Evolutionary conservation across 2,888 invertebrate species (phyloP).

Genomic region (Autographa gamma): DNA sequence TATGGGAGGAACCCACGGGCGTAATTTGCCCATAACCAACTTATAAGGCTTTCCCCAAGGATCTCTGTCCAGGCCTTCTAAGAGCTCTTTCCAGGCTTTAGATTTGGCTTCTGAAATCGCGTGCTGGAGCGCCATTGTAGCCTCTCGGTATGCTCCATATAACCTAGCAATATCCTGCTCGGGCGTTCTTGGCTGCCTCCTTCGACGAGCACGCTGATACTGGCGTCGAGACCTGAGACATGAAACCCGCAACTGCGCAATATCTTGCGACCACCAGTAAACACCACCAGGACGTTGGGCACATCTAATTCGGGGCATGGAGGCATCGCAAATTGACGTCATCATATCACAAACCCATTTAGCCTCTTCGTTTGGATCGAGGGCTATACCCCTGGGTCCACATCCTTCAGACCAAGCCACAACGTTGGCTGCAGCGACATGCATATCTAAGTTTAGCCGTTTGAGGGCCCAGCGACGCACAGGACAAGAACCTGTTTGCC

Average conservation of each 20-base stretch:
- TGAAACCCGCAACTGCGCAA: too few species aligned
- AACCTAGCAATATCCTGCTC: not conserved
- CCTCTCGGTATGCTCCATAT: not conserved
- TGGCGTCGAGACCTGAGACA: too few species aligned
- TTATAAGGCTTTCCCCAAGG: not conserved
- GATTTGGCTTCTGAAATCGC: too few species aligned
- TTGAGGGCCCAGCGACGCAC: slow-evolving; percentile 3
- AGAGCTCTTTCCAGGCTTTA: too few species aligned
- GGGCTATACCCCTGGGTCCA: too few species aligned
- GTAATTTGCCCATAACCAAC: not conserved
- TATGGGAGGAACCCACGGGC: not conserved
- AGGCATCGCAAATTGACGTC: slow-evolving; percentile 3
- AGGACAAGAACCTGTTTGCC: not conserved
- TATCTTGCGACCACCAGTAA: too few species aligned
- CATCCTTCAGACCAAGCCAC: too few species aligned
- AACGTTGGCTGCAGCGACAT: not conserved
- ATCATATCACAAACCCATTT: not conserved
- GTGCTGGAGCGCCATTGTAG: not conserved
- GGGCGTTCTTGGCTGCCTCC: not conserved
- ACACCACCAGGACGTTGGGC: too few species aligned
- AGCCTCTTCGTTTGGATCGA: not conserved
- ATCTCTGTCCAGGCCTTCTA: too few species aligned
- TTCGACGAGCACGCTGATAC: too few species aligned
- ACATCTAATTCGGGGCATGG: not conserved
- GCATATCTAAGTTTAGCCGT: not conserved